Evolutionary conservation across 1,140 invertebrate genomes (phyloP), one percentile per base, ranked within the genome.

Genomic region (Euwallacea fornicatus): DNA sequence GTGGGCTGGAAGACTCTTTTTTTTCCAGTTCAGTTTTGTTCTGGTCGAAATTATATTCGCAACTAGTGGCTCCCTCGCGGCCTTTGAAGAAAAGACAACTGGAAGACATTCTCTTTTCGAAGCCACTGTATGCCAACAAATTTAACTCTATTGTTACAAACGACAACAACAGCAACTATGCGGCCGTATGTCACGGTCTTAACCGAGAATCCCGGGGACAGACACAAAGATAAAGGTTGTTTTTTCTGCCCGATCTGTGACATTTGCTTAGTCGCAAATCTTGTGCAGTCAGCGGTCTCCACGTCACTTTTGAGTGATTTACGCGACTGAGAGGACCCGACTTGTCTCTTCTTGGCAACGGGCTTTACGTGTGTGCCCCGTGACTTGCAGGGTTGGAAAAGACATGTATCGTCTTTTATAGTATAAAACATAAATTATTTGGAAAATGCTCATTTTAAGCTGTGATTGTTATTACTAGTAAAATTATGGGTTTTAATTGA

Each of bases 251-350:
- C 72, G 76, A 78, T 78, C 76, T 77, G 76, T 78, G 78, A 79
- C 78, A 78, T 78, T 79, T 78, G 77, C 78, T 79, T 75, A 78
- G 78, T 78, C 76, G 77, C 78, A 79, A 79, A 79, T 79, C 78
- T 79, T 78, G 76, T 74, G 74, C 76, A 79, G 76, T 78, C 77
- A 79, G 77, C 78, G 77, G 71, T 71, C 76, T 74, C 73, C 75
- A 78, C 78, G 77, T 75, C 78, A 73, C 66, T 69, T 63, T 73
- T 79, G 78, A 79, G 78, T 79, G 78, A 71, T 79, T 79, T 79
- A 79, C 77, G 77, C 69, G 61, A 65, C 55, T 64, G 69, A 66
- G 63, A 71, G 69, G 69, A 60, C 63, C 69, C 69, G n/a, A 56
- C 7, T 66, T 63, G 60, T 64, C 61, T 64, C 60, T 41, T 56